These are phyloP conservation scores for Orthonyx spaldingii DNA, from an alignment of 2,113 vertebrate species.

Conservation along the genomic window DNA sequence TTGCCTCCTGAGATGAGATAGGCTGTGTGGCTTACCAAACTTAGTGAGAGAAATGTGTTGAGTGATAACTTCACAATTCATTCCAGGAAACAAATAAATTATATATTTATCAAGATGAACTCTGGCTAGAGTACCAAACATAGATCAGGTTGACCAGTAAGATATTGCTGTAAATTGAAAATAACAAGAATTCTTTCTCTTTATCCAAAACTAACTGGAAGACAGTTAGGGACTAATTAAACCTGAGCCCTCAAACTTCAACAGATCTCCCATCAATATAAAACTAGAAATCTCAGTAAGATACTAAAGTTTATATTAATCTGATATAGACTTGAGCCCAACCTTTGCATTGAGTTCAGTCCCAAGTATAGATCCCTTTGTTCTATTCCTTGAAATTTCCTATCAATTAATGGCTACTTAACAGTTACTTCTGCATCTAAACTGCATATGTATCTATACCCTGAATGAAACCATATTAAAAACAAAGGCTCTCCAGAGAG, in stretches of 20 bases:
- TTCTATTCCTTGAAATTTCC: background rate
- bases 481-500: background rate
- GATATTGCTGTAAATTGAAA: background rate
- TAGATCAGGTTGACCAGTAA: background rate
- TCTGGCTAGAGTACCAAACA: background rate
- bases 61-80: background rate
- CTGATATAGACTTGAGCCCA: background rate
- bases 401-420: background rate
- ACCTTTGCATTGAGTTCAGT: background rate
- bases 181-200: background rate
- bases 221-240: background rate
- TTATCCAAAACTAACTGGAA: background rate
- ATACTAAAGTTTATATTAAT: background rate
- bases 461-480: background rate
- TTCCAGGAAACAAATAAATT: background rate
- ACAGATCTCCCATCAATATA: background rate
- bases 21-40: background rate
- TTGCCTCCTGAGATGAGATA: background rate
- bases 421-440: background rate
- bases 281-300: background rate
- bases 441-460: background rate
- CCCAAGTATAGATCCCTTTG: background rate
- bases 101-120: background rate
- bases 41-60: background rate
- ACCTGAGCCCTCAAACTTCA: background rate